These are phyloP conservation scores for Tromatobia lineatoria DNA, from an alignment of 2,888 invertebrate genomes.

Conservation along the genomic window DNA sequence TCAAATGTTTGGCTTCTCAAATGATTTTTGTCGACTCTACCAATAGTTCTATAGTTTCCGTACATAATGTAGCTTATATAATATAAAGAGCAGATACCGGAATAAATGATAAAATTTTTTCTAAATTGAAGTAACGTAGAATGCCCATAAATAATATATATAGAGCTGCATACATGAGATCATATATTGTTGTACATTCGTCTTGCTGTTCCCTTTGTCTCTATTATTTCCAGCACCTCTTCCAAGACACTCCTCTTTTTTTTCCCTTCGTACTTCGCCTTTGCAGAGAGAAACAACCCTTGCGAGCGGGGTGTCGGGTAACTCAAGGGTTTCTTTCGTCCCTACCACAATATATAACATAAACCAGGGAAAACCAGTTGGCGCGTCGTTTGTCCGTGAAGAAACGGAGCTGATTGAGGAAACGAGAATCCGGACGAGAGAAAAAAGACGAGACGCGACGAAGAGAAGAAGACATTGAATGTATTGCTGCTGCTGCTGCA, in stretches of 20 bases:
- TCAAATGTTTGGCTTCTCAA: too few relatives aligned
- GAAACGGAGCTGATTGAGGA: conserved; percentile 56
- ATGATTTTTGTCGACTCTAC: too few relatives aligned
- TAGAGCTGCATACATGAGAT: conserved; percentile 16
- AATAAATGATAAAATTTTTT: neutral
- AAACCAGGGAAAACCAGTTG: conserved; percentile 58
- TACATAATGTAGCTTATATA: too few relatives aligned
- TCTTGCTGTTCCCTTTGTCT: conserved; percentile 61
- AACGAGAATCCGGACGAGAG: conserved; percentile 34
- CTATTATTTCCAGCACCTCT: conserved; percentile 71
- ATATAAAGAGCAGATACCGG: too few relatives aligned
- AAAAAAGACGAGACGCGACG: neutral
- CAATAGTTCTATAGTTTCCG: neutral
- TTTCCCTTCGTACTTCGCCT: conserved; percentile 36
- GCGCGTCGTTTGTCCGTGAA: conserved; percentile 47
- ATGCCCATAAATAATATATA: conserved; percentile 9
- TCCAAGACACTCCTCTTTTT: conserved; percentile 58
- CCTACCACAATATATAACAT: conserved; percentile 15
- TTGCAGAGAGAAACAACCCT: conserved; percentile 69
- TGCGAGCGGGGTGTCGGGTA: conserved; percentile 79
- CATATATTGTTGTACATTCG: conserved; percentile 15
- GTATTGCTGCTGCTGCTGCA: conserved; percentile 34
- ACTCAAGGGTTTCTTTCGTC: conserved; percentile 77
- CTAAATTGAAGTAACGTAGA: neutral
- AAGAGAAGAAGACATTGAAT: conserved; percentile 45